A percentile compares a stretch with the other conserved stretches of the same genome.
These are phyloP conservation scores for Eucidaris tribuloides DNA, from an alignment of 35 echinoderm and acorn worm genomes.

Conservation along the genomic window DNA sequence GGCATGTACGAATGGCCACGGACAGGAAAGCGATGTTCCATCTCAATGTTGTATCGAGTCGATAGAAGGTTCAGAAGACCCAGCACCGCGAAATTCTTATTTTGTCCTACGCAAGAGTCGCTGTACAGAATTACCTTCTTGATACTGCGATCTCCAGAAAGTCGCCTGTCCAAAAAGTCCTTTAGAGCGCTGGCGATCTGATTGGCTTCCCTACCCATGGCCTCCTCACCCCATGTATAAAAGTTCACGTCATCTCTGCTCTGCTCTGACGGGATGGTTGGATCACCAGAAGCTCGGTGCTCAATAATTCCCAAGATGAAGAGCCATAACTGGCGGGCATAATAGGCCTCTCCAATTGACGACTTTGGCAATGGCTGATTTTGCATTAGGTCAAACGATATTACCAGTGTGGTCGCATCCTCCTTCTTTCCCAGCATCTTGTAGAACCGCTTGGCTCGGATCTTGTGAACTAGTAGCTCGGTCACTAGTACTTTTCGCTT, in stretches of 20 bases:
- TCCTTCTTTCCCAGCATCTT: neutral
- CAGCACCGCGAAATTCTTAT: constrained; percentile 40
- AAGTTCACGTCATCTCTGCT: constrained; percentile 16
- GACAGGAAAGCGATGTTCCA: constrained; percentile 2
- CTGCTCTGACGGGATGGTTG: neutral
- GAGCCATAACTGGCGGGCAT: constrained; percentile 44
- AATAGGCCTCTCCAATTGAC: constrained; percentile 44
- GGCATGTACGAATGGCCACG: constrained; percentile 43
- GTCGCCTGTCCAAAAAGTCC: constrained; percentile 6
- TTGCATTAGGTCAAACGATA: constrained; percentile 52
- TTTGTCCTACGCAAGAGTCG: constrained; percentile 39
- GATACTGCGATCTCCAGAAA: neutral
- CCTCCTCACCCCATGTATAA: constrained; percentile 46
- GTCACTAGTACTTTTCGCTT: neutral
- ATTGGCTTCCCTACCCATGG: constrained; percentile 39
- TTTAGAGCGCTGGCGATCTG: constrained; percentile 47
- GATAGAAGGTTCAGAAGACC: constrained; percentile 30
- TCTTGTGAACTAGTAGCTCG: constrained; percentile 37
- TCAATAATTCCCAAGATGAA: constrained; percentile 25
- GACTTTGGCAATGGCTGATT: constrained; percentile 40
- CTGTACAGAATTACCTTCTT: constrained; percentile 43
- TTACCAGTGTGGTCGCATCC: neutral
- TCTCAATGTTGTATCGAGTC: constrained; percentile 10
- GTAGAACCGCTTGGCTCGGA: constrained; percentile 31
- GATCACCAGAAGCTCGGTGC: neutral